A percentile compares a stretch with the other conserved stretches of the same genome.
These are phyloP conservation scores for Drosophila sordidapex DNA, from an alignment of 2,888 invertebrate species.

Conservation along the genomic window DNA sequence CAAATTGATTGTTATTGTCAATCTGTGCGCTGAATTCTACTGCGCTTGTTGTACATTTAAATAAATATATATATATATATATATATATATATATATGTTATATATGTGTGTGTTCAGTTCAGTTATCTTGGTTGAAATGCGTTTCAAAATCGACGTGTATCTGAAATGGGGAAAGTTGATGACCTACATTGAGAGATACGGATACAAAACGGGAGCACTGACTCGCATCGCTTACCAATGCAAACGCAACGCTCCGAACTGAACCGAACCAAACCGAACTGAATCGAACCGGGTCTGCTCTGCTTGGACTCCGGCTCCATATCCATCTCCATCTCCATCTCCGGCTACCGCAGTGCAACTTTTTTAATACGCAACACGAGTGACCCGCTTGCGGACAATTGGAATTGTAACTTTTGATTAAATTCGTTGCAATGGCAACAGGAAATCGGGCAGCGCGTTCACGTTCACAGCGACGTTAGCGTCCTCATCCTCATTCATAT, in stretches of 20 bases:
- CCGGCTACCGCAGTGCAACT: conserved; percentile 57
- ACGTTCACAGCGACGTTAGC: neutral
- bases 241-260: conserved; percentile 1
- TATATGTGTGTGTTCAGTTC: neutral
- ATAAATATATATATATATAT: neutral
- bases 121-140: conserved; percentile 29
- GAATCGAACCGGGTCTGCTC: neutral
- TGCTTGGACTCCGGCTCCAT: neutral
- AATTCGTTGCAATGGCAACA: conserved; percentile 78
- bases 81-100: neutral
- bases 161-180: conserved; percentile 51
- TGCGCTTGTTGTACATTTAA: neutral
- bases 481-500: neutral
- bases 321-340: conserved; percentile 10
- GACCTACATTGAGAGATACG: conserved; percentile 37
- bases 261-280: conserved; percentile 3
- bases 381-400: conserved; percentile 82
- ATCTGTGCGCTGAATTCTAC: neutral
- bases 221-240: conserved; percentile 17
- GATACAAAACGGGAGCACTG: conserved; percentile 26
- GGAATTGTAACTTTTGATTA: conserved; percentile 82
- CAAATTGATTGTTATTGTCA: conserved; percentile 3
- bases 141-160: conserved; percentile 37
- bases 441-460: conserved; percentile 47
- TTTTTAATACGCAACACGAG: conserved; percentile 80